Conservation (phyloP, 2,888 invertebrate genomes). For the Chymomyza procnemis region DNA sequence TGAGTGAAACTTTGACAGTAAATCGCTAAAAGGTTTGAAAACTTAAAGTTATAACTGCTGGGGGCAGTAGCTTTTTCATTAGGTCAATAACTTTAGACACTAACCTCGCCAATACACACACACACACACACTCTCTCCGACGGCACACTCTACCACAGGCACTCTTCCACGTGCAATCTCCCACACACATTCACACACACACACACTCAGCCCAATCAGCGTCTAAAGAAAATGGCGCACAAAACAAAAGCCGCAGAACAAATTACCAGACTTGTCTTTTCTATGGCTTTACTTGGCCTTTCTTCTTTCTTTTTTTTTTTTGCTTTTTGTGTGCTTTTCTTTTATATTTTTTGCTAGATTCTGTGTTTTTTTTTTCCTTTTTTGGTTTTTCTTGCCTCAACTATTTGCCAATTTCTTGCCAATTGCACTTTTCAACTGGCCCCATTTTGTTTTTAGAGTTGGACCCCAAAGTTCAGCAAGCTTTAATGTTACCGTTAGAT, state of each 20-base stretch:
- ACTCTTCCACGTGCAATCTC: background rate
- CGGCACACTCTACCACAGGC: background rate
- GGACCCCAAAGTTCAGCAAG: background rate
- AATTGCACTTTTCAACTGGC: slow-evolving; percentile 68
- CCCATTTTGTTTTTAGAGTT: slow-evolving; percentile 45
- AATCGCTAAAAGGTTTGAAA: no score
- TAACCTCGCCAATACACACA: no score
- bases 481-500: slow-evolving; percentile 43
- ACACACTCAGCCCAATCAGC: slow-evolving; percentile 42
- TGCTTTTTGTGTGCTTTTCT: slow-evolving; percentile 7
- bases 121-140: no score
- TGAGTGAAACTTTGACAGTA: no score
- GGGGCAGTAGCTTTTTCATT: no score
- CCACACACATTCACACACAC: slow-evolving; percentile 38
- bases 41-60: no score
- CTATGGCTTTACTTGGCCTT: slow-evolving; percentile 46
- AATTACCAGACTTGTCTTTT: slow-evolving; percentile 66
- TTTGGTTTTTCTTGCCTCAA: slow-evolving; percentile 5
- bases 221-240: slow-evolving; percentile 52
- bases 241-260: slow-evolving; percentile 71
- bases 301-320: slow-evolving; percentile 21
- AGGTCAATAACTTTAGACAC: no score
- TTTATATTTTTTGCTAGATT: slow-evolving; percentile 29
- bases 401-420: slow-evolving; percentile 35
- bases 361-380: slow-evolving; percentile 25